Evolutionary conservation across 2,888 invertebrate genomes (phyloP).

Genomic region (Salticus scenicus): DNA sequence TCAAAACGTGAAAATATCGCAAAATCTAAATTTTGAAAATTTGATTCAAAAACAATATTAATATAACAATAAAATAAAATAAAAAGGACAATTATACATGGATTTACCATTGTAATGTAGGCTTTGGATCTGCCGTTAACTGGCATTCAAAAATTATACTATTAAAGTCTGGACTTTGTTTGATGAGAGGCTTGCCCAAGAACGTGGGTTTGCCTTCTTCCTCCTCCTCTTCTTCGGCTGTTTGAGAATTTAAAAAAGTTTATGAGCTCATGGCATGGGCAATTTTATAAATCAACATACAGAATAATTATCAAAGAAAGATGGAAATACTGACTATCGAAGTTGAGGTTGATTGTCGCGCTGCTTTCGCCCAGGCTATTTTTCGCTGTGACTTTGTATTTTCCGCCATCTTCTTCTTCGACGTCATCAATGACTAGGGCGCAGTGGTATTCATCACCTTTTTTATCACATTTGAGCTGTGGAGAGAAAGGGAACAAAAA

Average conservation of each 20-base stretch:
- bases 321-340: slow-evolving; percentile 89
- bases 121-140: slow-evolving; percentile 97
- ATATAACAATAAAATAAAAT: too few species aligned
- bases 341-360: slow-evolving; percentile 96
- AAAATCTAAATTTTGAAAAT: too few species aligned
- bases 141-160: slow-evolving; percentile 97
- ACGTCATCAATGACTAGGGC: slow-evolving; percentile 94
- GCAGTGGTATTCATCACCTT: slow-evolving; percentile 94
- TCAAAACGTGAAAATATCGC: too few species aligned
- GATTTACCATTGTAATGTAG: slow-evolving; percentile 90
- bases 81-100: too few species aligned
- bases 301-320: background rate
- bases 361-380: slow-evolving; percentile 98
- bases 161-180: slow-evolving; percentile 96
- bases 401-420: slow-evolving; percentile 97
- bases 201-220: slow-evolving; percentile 97
- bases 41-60: too few species aligned
- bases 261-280: too few species aligned
- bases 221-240: slow-evolving; percentile 68
- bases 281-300: too few species aligned
- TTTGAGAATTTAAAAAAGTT: background rate
- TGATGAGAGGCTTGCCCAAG: slow-evolving; percentile 97
- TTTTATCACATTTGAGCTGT: slow-evolving; percentile 73
- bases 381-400: slow-evolving; percentile 96
- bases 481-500: background rate